Base-by-base conservation (phyloP, 2,113 vertebrate genomes). In the Speoplatyrhinus poulsoni region DNA sequence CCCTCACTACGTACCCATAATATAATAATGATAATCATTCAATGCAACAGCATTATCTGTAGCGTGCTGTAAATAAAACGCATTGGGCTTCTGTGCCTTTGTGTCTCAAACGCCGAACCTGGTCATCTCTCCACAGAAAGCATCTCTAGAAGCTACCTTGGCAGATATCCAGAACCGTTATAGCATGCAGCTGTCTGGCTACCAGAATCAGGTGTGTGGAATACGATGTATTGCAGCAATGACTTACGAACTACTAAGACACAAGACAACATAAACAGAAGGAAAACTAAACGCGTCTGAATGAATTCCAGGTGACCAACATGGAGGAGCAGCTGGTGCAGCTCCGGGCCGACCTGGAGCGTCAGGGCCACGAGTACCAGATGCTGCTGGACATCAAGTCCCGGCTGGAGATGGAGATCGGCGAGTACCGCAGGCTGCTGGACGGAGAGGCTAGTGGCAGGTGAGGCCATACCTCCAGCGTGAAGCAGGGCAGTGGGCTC, bases 391-490 rank as follows among this genome's bases (percentile, higher is more conserved):
- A 94, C 0, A 91, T 95, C 87, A 96, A 96, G 70, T 92, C 87
- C 67, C 69, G 89, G 1, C 79, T 96, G 87, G 94, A 96, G 87
- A 73, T 94, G 89, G 95, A 96, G 86, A 96, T 96, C 55, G 73
- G 89, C 0, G 93, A 93, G 71, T 97, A 96, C 88, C 82, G 82
- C 50, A 84, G 87, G 58, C 92, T 96, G 73, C 10, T 92, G 82
- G 89, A 92, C 8, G 85, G 82, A 26, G 85, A 85, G 56, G 73
- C 46, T 0, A 59, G 26, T 3, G 0, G 3, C 32, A 26, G 60
- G 84, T 87, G 49, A 72, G 50, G 9, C 19, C 26, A 32, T 15
- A 65, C 8, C 12, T 26, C 19, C 19, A 19, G 55, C 6, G 7
- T 19, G 6, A 57, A 17, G 9, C n/a, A 17, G 11, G 11, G 17